Evolutionary conservation across 2,888 invertebrate species (phyloP), one percentile per base, ranked within the genome.

Genomic region (Ophioninae sp.): DNA sequence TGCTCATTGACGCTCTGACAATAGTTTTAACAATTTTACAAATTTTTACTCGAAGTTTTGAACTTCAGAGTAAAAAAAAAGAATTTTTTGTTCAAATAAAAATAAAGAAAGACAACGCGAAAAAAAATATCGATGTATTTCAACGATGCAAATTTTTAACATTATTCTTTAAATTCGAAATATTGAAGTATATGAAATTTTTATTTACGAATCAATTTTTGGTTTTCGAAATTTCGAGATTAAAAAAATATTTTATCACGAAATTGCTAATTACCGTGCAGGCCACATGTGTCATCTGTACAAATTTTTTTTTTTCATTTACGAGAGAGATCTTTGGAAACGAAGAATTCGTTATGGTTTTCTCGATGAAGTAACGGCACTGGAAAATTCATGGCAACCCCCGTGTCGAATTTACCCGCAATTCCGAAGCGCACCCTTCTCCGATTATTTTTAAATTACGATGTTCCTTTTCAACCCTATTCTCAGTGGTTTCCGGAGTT

Each of bases 391-490:
- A 41, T 65, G 69, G 73, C 83, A 84, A 84, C 83, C 81, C 75
- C 73, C 78, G 82, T 76, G 51, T 76, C 81, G 81, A 81, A 80
- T 80, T 20, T 41, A 39, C 22, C 22, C 13, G 51, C 9, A 73
- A 22, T 77, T 74, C 78, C 79, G 82, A 44, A 59, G 69, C 64
- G 20, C 71, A 84, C 79, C 81, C 81, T 82, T 84, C 76, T 41
- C 63, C 65, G 82, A 85, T 83, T 58, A 82, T 83, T 75, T 78
- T 74, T 83, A 81, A 85, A 82, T 85, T 83, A 85, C 83, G 80
- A 85, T 83, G 23, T 64, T 59, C 67, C 63, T 74, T 44, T 59
- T 51, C 22, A 72, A 61, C 79, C 67, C 64, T 44, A 75, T 44
- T 23, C 58, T 51, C 37, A 64, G 71, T 64, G 44, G 71, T 64